Evolutionary conservation across 37 sponge, comb jelly and placozoan species (phyloP).

Genomic region (Oscarella lobularis): DNA sequence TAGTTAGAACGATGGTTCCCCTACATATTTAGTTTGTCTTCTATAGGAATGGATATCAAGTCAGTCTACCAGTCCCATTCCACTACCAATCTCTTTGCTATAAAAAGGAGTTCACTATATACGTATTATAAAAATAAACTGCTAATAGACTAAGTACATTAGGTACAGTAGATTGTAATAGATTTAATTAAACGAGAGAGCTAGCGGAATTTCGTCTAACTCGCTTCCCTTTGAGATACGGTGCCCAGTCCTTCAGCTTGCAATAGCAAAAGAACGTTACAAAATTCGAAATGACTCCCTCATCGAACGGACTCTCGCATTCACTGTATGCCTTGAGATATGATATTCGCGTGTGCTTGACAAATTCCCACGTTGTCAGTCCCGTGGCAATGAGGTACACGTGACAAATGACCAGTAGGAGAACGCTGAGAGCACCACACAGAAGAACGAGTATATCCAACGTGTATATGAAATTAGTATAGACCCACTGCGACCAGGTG

Average conservation of each 20-base stretch:
- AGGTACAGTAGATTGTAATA: no score
- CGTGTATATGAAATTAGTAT: not conserved
- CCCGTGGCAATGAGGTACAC: slow-evolving; percentile 1
- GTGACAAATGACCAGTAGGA: not conserved
- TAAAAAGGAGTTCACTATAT: no score
- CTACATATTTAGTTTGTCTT: no score
- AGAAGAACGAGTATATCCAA: not conserved
- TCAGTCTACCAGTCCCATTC: no score
- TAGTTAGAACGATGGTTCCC: no score
- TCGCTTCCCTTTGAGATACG: not conserved
- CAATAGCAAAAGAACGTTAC: not conserved
- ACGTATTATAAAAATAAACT: no score
- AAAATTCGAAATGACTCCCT: not conserved
- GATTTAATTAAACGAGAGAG: no score
- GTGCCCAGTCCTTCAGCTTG: not conserved
- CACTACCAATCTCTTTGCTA: no score
- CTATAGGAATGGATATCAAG: no score
- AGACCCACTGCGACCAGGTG: not conserved
- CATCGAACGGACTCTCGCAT: not conserved
- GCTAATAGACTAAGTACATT: no score
- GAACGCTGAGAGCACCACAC: not conserved
- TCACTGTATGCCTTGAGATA: not conserved
- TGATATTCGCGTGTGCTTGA: not conserved
- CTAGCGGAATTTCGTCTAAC: not conserved
- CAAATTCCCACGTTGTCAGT: not conserved